These are phyloP conservation scores for Plectus sambesii DNA, from an alignment of 1,140 invertebrate species.

Conservation along the genomic window DNA sequence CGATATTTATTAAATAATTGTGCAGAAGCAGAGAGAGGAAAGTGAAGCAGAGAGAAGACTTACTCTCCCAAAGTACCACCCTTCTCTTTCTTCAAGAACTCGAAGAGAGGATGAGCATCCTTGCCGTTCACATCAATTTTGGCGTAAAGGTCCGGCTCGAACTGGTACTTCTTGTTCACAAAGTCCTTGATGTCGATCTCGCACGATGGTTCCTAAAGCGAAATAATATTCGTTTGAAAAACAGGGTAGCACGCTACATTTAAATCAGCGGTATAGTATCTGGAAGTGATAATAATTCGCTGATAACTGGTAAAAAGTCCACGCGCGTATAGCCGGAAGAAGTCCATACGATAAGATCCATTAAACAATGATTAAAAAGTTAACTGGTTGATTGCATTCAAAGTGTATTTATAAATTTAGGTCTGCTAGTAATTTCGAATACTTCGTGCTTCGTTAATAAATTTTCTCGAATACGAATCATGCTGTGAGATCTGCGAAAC, in stretches of 20 bases:
- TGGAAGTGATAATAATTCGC: too few species aligned
- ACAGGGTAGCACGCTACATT: too few species aligned
- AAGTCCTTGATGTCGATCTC: constrained; percentile 29
- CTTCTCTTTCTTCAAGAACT: constrained; percentile 31
- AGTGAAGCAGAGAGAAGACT: too few species aligned
- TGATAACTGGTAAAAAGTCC: constrained; percentile 5
- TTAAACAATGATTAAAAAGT: too few species aligned
- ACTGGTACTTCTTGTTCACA: constrained; percentile 26
- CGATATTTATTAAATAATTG: too few species aligned
- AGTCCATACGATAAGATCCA: not conserved
- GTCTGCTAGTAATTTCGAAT: constrained; percentile 1
- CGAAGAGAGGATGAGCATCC: constrained; percentile 26
- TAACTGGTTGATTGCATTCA: too few species aligned
- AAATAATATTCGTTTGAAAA: too few species aligned
- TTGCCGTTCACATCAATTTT: constrained; percentile 34
- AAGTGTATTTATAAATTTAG: too few species aligned
- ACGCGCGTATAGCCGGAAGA: not conserved
- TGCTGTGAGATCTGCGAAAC: too few species aligned
- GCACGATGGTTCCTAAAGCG: constrained; percentile 26
- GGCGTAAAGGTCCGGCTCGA: constrained; percentile 30
- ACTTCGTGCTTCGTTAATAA: not conserved
- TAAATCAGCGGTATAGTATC: too few species aligned
- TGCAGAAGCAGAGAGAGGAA: too few species aligned
- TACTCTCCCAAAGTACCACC: constrained; percentile 46
- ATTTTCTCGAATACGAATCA: too few species aligned